phyloP scores from a whole-genome alignment of 2,797 vertebrate species.

The Hipposideros larvatus region DNA sequence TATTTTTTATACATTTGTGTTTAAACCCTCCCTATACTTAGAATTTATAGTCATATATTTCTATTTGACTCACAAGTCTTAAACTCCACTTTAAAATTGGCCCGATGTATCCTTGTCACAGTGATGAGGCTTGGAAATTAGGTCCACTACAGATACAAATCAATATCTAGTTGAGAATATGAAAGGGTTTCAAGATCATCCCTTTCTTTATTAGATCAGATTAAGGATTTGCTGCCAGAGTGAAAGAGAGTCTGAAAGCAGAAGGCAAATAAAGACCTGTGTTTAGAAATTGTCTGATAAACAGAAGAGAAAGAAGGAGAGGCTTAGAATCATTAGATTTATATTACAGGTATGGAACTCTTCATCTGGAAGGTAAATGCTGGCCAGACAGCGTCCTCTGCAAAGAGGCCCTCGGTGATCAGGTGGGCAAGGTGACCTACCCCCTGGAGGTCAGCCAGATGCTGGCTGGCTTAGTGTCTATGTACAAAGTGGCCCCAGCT shows the following conservation, averaged over 20 bases:
- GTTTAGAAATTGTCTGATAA: not conserved
- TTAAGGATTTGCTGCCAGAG: conserved; percentile 11
- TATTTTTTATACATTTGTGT: not conserved
- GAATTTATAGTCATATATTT: not conserved
- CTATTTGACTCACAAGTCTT: not conserved
- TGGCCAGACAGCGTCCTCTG: not conserved
- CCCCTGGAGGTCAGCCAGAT: not conserved
- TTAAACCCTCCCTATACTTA: not conserved
- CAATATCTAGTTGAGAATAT: not conserved
- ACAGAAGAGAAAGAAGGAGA: not conserved
- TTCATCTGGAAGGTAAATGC: not conserved
- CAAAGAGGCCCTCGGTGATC: not conserved
- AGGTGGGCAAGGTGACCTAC: not conserved
- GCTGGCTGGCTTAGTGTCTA: not conserved
- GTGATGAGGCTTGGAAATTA: conserved; percentile 15
- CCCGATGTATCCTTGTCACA: not conserved
- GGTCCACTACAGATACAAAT: not conserved
- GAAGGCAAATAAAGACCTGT: not conserved
- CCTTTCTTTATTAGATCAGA: not conserved
- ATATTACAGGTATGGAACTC: not conserved
- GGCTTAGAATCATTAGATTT: not conserved
- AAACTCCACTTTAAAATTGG: not conserved
- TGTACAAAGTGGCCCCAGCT: not conserved
- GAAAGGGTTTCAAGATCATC: conserved; percentile 14
- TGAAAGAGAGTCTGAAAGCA: conserved; percentile 37